Evolutionary conservation across 92 coral and sea anemone genomes (phyloP), one percentile per base, ranked within the genome.

Genomic region (Parazoanthus swiftii): DNA sequence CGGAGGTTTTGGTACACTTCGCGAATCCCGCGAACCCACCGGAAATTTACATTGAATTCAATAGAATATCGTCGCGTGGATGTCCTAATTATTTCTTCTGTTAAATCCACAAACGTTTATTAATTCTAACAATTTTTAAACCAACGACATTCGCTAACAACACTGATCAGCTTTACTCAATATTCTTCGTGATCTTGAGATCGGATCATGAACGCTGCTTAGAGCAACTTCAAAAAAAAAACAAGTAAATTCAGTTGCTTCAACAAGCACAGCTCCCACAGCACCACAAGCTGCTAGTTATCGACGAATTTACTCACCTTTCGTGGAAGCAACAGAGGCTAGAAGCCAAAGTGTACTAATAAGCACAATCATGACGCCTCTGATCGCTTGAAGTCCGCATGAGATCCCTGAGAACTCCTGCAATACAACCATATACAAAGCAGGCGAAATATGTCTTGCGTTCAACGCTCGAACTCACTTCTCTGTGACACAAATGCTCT

Each of bases 21-120:
- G 68, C 63, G 71, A 72, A 71, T 71, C 87, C 87, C 79, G 92
- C 83, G 78, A 86, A 78, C 81, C 88, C 85, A 95, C 98, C 98
- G 98, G 98, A 95, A 95, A 95, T 95, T 95, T 95, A 95, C 98
- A 95, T 93, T 95, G 96, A 95, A 88, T 95, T 95, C 96, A 93
- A 93, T 95, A 89, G 96, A 94, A 85, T 81, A 82, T 71, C 78
- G 87, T 84, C 94, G 98, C 98, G 96, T 95, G 98, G 95, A 91
- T 89, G 92, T 83, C 88, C 89, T 93, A 95, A 95, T 95, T 95
- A 95, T 95, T 95, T 93, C 95, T 93, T 90, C 92, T 91, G 98
- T 93, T 95, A 95, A 95, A 95, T 95, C 98, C 92, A 95, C 98
- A 95, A 95, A 95, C 93, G 92, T 70, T 95, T 92, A 95, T 95